phyloP scores from a whole-genome alignment of 2,888 invertebrate genomes.

The Anodontia alba region DNA sequence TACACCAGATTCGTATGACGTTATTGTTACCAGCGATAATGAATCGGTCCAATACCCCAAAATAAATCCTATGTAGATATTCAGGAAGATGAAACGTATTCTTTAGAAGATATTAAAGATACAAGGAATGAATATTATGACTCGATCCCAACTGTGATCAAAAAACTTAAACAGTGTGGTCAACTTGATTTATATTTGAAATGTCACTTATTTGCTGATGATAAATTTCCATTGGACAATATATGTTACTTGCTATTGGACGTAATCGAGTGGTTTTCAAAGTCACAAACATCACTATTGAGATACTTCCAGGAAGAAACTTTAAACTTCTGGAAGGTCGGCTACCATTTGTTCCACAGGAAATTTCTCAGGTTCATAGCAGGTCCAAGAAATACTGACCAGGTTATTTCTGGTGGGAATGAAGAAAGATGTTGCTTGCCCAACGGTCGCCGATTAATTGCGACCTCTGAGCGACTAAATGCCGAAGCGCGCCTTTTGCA shows the following conservation, averaged over 20 bases:
- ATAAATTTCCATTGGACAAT: conserved; percentile 22
- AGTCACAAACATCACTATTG: background rate
- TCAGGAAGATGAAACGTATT: no score
- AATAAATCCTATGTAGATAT: no score
- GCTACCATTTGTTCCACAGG: conserved; percentile 30
- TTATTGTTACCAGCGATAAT: no score
- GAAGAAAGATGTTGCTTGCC: background rate
- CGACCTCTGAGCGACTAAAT: no score
- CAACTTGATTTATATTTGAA: background rate
- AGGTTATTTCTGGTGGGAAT: background rate
- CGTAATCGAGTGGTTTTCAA: conserved; percentile 15
- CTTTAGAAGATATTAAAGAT: no score
- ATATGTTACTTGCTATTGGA: conserved; percentile 21
- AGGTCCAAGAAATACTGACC: conserved; percentile 21
- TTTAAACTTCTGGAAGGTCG: conserved; percentile 28
- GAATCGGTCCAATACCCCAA: no score
- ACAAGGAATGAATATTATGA: no score
- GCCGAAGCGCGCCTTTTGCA: no score
- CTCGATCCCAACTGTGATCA: no score
- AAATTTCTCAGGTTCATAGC: conserved; percentile 44
- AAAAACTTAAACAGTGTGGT: no score
- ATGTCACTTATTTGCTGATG: background rate
- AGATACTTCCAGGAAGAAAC: background rate
- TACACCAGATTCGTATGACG: no score
- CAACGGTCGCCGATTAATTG: no score